Base-by-base conservation (phyloP, 2,797 vertebrate genomes). In the Cryptoprocta ferox region DNA sequence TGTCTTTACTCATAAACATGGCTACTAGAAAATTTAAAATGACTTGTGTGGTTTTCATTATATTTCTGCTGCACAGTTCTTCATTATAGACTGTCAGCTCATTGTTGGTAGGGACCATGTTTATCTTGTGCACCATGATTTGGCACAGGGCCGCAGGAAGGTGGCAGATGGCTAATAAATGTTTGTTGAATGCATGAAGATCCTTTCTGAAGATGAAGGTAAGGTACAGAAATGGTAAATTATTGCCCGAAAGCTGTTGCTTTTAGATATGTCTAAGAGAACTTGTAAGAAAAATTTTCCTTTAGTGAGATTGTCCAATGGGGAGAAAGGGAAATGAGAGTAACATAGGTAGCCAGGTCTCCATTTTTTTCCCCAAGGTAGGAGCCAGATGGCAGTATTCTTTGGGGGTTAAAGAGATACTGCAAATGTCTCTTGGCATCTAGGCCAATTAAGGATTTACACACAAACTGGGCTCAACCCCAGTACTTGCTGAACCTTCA, bases 11-110 rank as follows among this genome's bases (percentile, higher is more conserved):
- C 12, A 68, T 80, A 79, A 93, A 63, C 19, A 15, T 94, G 89
- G 39, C 71, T 94, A 45, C 28, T 68, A 76, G 75, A 42, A 97
- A 59, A 86, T 71, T 76, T 68, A 15, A 81, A 85, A 35, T 70
- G 19, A 73, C 10, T 76, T 91, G 35, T 75, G 10, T 82, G 45
- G 14, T 70, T 97, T 91, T 93, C 89, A 73, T 78, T 92, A 53
- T 95, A 39, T 76, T 97, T 90, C 30, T n/a, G 30, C 24, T 35
- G 30, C 53, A 53, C 45, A 85, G 7, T 88, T 56, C 37, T 81
- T 71, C 66, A 81, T 50, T 66, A 59, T 45, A 65, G 32, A 85
- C 50, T 59, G 18, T 78, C 63, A 87, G 35, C 32, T 93, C 19
- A 26, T 56, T 93, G 35, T 37, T 83, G 39, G 30, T 80, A 59